Base-by-base conservation (phyloP, 1,140 invertebrate genomes). In the Cheumatopsyche charites region DNA sequence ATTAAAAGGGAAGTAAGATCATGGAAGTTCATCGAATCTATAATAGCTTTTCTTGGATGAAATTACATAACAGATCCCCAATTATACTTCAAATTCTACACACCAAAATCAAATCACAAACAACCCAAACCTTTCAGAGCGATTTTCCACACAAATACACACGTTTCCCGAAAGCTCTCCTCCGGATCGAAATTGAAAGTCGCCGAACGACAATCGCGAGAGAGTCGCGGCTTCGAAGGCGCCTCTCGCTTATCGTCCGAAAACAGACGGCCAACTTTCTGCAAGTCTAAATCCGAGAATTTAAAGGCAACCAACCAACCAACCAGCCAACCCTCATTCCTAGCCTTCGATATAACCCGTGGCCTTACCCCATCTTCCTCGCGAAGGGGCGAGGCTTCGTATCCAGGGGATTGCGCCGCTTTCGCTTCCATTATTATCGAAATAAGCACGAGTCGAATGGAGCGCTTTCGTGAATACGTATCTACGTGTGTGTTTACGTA, bases 251-350 rank as follows among this genome's bases (percentile, higher is more conserved):
- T 73, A 73, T 73, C 72, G 62, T 25, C 61, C 61, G 25, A 41
- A 69, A 61, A 55, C 72, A 73, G 72, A 63, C 72, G 45, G 41
- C 67, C 42, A 73, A 73, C 72, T 73, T 70, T 73, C 62, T 73
- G 41, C 67, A 19, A 61, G 58, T 58, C 58, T 55, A 73, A 73
- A 73, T 65, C 72, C 68, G 52, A 36, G 41, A 47, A 61, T 71
- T 71, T 49, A 62, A 63, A 26, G 61, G 41, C 29, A 36, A 4
- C 29, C 29, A 3, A 3, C 29, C 9, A 3, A 36, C 29, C 26
- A 13, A 17, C 19, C 49, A 15, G 49, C 49, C 49, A 17, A 52
- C 49, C 49, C 15, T 13, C 13, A 52, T 52, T 45, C n/a, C 9
- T 45, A 45, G 9, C 9, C n/a, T 11, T 45, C 9, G 9, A 45